Evolutionary conservation across 2,113 vertebrate species (phyloP).

Genomic region (Gopherus flavomarginatus): DNA sequence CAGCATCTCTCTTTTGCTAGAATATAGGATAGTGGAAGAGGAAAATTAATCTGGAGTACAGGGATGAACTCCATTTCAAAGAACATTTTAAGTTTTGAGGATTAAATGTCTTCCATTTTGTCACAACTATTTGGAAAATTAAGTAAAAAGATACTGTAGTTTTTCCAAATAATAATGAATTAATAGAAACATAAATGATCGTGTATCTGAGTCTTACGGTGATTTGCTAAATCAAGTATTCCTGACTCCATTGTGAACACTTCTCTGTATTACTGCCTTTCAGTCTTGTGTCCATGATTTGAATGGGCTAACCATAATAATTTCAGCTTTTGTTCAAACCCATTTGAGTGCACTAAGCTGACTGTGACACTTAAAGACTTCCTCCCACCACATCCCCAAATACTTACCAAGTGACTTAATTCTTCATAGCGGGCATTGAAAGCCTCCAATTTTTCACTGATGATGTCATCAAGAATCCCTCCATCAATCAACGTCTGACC

Average conservation of each 20-base stretch:
- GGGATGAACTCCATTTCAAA: not conserved
- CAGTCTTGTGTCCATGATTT: not conserved
- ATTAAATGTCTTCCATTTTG: not conserved
- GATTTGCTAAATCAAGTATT: not conserved
- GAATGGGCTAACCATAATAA: not conserved
- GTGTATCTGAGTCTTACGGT: not conserved
- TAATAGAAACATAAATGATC: not conserved
- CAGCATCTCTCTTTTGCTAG: not conserved
- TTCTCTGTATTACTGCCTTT: not conserved
- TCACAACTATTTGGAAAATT: not conserved
- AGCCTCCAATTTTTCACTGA: slow-evolving; percentile 94
- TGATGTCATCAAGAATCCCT: slow-evolving; percentile 96
- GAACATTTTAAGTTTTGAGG: not conserved
- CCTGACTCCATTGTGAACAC: not conserved
- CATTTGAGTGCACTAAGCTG: not conserved
- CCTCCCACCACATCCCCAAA: not conserved
- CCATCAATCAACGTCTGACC: slow-evolving; percentile 98
- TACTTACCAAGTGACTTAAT: slow-evolving; percentile 90
- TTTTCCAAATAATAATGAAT: not conserved
- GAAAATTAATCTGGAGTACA: not conserved
- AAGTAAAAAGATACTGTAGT: not conserved
- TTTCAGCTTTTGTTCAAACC: not conserved
- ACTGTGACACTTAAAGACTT: not conserved
- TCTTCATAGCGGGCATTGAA: slow-evolving; percentile 94
- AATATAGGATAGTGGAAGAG: not conserved